Evolutionary conservation across 2,797 vertebrate genomes (phyloP), one percentile per base, ranked within the genome.

Genomic region (Enteromius argenteus): DNA sequence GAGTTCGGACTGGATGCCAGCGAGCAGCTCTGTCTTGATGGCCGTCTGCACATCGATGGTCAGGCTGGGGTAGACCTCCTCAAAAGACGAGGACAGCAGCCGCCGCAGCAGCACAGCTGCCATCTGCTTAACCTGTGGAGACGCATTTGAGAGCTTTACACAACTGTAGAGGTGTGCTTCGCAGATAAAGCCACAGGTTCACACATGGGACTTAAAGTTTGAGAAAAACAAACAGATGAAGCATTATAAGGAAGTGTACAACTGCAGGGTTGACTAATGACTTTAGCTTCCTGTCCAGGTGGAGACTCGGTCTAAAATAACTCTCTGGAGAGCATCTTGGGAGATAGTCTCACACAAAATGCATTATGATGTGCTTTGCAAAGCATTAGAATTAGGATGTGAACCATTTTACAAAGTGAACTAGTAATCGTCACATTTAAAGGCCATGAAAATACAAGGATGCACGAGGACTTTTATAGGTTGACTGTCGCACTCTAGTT

Each of bases 21-120:
- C 90, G 37, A 99, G 94, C 62, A 99, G 93, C 85, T 98, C 98
- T 30, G 95, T 97, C 93, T 97, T 99, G 91, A 99, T 95, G 81
- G 94, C 97, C 2, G 94, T 95, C 91, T 99, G 98, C 92, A 98
- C 93, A 66, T 98, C 97, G 60, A 96, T 85, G 2, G 97, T 94
- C 88, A 99, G 95, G 71, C 95, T 88, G 5, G 98, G 98, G 89
- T 99, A 99, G 84, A 99, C 95, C 92, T 99, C 98, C 90, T 99
- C 98, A 79, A 99, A 99, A 6, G 98, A 96, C 4, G 98, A 97
- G 0, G 98, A 99, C 90, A 99, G 91, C 74, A 99, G 95, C 74
- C 98, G 95, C 72, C 98, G 96, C 44, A 99, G 92, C 78, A 99
- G 94, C 83, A 99, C 98, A 0, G 98, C 98, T 0, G 98, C 98